Conservation (phyloP, 2,113 vertebrate genomes). For the Dromas ardeola region DNA sequence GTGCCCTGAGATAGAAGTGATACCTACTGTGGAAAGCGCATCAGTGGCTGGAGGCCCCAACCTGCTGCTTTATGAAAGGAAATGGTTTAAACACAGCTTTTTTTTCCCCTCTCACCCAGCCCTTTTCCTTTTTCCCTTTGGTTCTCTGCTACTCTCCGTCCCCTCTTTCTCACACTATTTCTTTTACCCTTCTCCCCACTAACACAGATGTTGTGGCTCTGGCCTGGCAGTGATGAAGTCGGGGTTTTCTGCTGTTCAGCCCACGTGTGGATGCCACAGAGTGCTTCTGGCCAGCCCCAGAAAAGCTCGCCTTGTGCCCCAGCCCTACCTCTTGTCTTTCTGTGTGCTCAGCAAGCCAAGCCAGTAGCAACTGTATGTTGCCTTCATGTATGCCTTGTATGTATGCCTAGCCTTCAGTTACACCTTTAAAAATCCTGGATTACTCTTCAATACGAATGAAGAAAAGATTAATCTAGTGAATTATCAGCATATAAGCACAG, state of each 20-base stretch:
- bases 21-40: neutral
- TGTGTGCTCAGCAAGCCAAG: neutral
- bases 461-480: neutral
- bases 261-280: accelerated
- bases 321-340: neutral
- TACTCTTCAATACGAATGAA: neutral
- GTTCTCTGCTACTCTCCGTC: neutral
- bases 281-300: neutral
- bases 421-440: neutral
- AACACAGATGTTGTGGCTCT: too few relatives aligned
- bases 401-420: neutral
- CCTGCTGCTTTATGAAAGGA: neutral
- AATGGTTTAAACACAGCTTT: neutral
- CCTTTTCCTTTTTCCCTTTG: neutral
- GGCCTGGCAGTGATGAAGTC: neutral
- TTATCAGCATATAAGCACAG: neutral
- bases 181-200: neutral
- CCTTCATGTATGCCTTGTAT: too few relatives aligned
- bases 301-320: neutral
- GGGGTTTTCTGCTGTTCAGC: neutral
- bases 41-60: neutral
- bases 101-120: neutral
- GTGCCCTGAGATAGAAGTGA: neutral
- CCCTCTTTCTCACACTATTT: neutral
- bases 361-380: too few relatives aligned